Evolutionary conservation across 2,888 invertebrate species (phyloP).

Genomic region (Altica lythri): DNA sequence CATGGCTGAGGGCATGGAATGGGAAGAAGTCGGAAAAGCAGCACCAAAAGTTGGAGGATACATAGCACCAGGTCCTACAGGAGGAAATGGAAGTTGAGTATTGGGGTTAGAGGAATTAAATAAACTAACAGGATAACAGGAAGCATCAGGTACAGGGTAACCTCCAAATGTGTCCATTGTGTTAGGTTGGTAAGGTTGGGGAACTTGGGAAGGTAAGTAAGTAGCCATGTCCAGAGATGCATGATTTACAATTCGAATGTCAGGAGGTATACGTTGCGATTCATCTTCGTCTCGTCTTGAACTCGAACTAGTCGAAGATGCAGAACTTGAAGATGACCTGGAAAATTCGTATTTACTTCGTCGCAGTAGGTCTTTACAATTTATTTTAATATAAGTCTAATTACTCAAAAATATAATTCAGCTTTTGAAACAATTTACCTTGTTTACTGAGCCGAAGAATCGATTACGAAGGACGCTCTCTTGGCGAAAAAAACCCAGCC

Average conservation of each 20-base stretch:
- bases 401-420: too few species aligned
- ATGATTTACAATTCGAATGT: slow-evolving; percentile 51
- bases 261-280: slow-evolving; percentile 43
- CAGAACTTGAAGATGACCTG: slow-evolving; percentile 58
- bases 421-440: too few species aligned
- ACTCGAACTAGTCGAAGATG: slow-evolving; percentile 64
- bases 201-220: slow-evolving; percentile 48
- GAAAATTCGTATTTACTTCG: slow-evolving; percentile 11
- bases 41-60: slow-evolving; percentile 63
- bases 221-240: slow-evolving; percentile 47
- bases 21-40: slow-evolving; percentile 61
- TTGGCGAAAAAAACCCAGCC: too few species aligned
- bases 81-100: slow-evolving; percentile 69
- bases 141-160: slow-evolving; percentile 60
- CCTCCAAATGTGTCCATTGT: slow-evolving; percentile 64
- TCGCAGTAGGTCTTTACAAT: too few species aligned
- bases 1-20: slow-evolving; percentile 61
- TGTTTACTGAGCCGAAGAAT: too few species aligned
- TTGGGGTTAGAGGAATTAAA: slow-evolving; percentile 66
- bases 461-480: too few species aligned
- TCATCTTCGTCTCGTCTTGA: slow-evolving; percentile 53
- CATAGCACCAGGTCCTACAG: too few species aligned
- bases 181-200: slow-evolving; percentile 62
- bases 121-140: slow-evolving; percentile 66
- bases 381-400: too few species aligned